phyloP scores from a whole-genome alignment of 2,113 vertebrate species.

The Tor tambroides region DNA sequence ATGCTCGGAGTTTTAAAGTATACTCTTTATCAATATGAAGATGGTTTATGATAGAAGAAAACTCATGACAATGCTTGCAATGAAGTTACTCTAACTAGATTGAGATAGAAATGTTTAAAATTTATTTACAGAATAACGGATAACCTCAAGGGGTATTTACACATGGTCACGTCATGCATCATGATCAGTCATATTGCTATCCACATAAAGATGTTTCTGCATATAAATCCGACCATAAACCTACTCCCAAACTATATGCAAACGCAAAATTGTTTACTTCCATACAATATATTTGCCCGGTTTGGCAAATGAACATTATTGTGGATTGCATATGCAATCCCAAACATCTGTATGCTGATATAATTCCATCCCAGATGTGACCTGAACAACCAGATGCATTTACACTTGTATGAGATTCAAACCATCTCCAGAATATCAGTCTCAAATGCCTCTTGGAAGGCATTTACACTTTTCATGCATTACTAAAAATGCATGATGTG shows the following conservation, averaged over 20 bases:
- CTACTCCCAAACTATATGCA: neutral
- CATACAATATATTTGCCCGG: neutral
- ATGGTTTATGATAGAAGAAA: neutral
- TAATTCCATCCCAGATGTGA: neutral
- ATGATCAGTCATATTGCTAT: neutral
- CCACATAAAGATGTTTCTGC: neutral
- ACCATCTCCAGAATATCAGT: neutral
- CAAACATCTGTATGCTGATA: neutral
- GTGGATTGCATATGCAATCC: neutral
- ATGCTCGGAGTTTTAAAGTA: constrained; percentile 9
- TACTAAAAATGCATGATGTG: neutral
- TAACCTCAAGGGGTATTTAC: neutral
- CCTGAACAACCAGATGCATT: too few species aligned
- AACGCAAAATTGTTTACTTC: neutral
- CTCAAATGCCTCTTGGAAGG: neutral
- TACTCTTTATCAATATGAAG: neutral
- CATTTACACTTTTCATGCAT: neutral
- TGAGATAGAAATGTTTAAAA: neutral
- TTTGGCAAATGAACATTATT: neutral
- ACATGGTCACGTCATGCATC: neutral
- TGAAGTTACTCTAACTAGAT: neutral
- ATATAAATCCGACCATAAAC: neutral
- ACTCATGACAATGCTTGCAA: neutral
- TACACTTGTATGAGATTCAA: neutral
- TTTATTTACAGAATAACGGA: neutral